Evolutionary conservation across 2,797 vertebrate genomes (phyloP).

Genomic region (Luscinia luscinia): DNA sequence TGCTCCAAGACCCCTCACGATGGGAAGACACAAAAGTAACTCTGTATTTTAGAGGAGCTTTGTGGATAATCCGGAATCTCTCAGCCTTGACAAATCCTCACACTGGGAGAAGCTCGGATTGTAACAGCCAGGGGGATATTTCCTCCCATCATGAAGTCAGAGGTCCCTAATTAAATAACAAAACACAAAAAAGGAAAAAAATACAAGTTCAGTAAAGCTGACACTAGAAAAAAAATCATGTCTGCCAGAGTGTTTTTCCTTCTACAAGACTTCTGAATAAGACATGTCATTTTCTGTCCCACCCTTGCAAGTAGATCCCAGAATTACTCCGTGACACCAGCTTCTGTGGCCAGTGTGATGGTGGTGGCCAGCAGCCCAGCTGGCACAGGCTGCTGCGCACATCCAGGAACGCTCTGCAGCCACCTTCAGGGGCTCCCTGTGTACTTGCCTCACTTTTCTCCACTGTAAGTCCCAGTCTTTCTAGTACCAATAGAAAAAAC

Average conservation of each 20-base stretch:
- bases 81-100: conserved; percentile 25
- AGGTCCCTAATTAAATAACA: conserved; percentile 58
- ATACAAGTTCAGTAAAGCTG: neutral
- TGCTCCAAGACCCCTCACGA: neutral
- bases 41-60: neutral
- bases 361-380: rapidly evolving
- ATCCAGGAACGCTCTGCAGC: neutral
- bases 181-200: neutral
- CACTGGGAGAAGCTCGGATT: neutral
- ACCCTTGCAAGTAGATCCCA: neutral
- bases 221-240: neutral
- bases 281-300: neutral
- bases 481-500: rapidly evolving
- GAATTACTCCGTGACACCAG: rapidly evolving
- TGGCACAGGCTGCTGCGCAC: neutral
- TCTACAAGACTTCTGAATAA: neutral
- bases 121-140: neutral
- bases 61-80: conserved; percentile 1
- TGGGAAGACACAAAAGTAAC: neutral
- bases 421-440: neutral
- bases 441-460: neutral
- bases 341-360: neutral
- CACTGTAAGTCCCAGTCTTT: neutral
- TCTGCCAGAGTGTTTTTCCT: neutral
- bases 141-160: conserved; percentile 41